Percentiles rank a stretch among this genome's conserved stretches.
Evolutionary conservation across 2,113 vertebrate genomes (phyloP).

Genomic region (Engraulis encrasicolus): DNA sequence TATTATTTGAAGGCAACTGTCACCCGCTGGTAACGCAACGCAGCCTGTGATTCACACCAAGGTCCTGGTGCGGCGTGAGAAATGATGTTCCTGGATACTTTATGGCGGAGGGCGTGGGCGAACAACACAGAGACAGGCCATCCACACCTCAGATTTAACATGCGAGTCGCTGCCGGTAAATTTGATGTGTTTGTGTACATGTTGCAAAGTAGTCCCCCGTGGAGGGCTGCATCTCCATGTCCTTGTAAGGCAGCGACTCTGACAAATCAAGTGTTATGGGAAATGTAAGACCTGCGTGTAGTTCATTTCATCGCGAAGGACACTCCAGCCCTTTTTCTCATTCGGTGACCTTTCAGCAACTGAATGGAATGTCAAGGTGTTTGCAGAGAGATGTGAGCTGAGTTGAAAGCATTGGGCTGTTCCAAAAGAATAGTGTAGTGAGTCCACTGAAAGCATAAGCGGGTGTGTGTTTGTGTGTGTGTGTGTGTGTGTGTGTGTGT

Average conservation of each 20-base stretch:
- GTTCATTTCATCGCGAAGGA: constrained; percentile 28
- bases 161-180: constrained; percentile 14
- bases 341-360: constrained; percentile 48
- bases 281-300: constrained; percentile 26
- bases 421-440: background rate
- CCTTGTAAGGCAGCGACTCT: constrained; percentile 31
- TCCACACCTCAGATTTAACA: background rate
- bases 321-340: constrained; percentile 34
- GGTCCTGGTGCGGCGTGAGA: too few relatives aligned
- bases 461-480: background rate
- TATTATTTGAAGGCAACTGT: background rate
- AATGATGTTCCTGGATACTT: background rate
- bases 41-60: too few relatives aligned
- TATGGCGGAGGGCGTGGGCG: background rate
- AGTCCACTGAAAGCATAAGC: background rate
- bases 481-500: background rate
- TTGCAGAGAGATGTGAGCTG: constrained; percentile 35
- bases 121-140: background rate
- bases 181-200: constrained; percentile 34
- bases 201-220: constrained; percentile 36
- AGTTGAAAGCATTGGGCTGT: constrained; percentile 25
- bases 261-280: constrained; percentile 39
- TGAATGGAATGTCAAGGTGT: constrained; percentile 41
- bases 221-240: constrained; percentile 36
- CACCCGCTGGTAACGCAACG: background rate